Percentiles rank a stretch among this genome's conserved stretches.
Conservation (phyloP, 2,888 invertebrate species). For the Laothoe populi region DNA sequence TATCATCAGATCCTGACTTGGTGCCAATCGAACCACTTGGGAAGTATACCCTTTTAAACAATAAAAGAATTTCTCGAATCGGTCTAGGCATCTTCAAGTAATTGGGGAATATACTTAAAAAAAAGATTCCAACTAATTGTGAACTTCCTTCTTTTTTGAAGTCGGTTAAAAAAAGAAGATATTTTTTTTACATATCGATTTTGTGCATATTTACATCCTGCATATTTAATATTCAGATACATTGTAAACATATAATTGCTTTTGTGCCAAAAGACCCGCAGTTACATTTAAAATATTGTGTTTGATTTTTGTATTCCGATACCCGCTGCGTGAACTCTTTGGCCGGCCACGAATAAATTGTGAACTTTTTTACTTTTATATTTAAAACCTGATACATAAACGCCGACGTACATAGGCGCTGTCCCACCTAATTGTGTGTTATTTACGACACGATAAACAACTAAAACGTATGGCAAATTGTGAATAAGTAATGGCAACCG, state of each 20-base stretch:
- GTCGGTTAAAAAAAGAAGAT: neutral
- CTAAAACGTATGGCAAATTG: conserved; percentile 8
- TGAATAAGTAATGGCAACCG: neutral
- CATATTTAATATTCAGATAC: neutral
- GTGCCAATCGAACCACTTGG: too few relatives aligned
- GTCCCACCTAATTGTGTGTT: conserved; percentile 14
- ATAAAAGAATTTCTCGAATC: too few relatives aligned
- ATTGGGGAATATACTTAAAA: too few relatives aligned
- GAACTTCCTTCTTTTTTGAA: too few relatives aligned
- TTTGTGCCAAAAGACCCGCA: conserved; percentile 4
- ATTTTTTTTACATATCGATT: neutral
- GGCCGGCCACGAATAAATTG: conserved; percentile 18
- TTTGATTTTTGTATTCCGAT: conserved; percentile 16
- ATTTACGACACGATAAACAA: conserved; percentile 4
- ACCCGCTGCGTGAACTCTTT: conserved; percentile 16
- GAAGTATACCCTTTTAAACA: too few relatives aligned
- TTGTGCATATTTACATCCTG: neutral
- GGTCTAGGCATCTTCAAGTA: too few relatives aligned
- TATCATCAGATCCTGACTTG: too few relatives aligned
- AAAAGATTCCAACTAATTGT: too few relatives aligned
- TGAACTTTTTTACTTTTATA: conserved; percentile 10
- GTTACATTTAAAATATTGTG: conserved; percentile 21
- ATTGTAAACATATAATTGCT: conserved; percentile 6
- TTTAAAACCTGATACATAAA: conserved; percentile 8
- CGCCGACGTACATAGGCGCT: conserved; percentile 10